phyloP scores from a whole-genome alignment of 2,888 invertebrate genomes.

The Cryptocephalus primarius region DNA sequence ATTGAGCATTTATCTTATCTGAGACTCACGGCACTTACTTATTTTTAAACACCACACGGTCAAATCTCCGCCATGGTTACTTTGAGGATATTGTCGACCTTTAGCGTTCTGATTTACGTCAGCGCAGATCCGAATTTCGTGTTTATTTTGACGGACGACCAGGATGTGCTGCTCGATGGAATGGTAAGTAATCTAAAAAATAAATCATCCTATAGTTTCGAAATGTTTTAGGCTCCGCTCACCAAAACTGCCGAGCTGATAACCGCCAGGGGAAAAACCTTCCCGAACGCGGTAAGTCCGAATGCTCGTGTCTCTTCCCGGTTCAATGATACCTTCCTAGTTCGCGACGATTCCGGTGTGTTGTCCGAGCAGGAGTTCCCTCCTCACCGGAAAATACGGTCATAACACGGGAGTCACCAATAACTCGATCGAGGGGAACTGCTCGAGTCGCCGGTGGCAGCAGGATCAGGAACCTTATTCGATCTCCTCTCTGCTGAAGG shows the following conservation, averaged over 20 bases:
- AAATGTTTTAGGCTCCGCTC: slow-evolving; percentile 46
- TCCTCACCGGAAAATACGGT: slow-evolving; percentile 73
- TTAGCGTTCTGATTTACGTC: too few relatives aligned
- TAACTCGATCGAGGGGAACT: slow-evolving; percentile 70
- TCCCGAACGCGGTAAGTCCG: slow-evolving; percentile 59
- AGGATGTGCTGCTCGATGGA: slow-evolving; percentile 67
- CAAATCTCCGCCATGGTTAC: too few relatives aligned
- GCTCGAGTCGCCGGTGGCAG: slow-evolving; percentile 61
- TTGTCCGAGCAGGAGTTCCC: slow-evolving; percentile 81
- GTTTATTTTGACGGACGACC: slow-evolving; percentile 74
- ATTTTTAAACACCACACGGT: slow-evolving; percentile 1
- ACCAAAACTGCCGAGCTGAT: slow-evolving; percentile 48
- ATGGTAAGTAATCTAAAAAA: too few relatives aligned
- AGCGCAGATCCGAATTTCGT: slow-evolving; percentile 53
- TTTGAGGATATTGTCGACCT: too few relatives aligned
- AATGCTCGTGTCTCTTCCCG: too few relatives aligned
- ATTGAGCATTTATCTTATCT: too few relatives aligned
- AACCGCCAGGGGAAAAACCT: slow-evolving; percentile 53
- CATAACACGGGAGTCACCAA: slow-evolving; percentile 73
- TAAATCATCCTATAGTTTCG: too few relatives aligned
- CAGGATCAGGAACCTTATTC: slow-evolving; percentile 49
- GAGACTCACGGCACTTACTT: background rate
- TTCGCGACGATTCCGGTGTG: slow-evolving; percentile 79
- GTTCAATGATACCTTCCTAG: slow-evolving; percentile 39
- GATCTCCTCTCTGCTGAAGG: slow-evolving; percentile 57